Evolutionary conservation across 2,888 invertebrate species (phyloP), one percentile per base, ranked within the genome.

Genomic region (Stenotaenia linearis): DNA sequence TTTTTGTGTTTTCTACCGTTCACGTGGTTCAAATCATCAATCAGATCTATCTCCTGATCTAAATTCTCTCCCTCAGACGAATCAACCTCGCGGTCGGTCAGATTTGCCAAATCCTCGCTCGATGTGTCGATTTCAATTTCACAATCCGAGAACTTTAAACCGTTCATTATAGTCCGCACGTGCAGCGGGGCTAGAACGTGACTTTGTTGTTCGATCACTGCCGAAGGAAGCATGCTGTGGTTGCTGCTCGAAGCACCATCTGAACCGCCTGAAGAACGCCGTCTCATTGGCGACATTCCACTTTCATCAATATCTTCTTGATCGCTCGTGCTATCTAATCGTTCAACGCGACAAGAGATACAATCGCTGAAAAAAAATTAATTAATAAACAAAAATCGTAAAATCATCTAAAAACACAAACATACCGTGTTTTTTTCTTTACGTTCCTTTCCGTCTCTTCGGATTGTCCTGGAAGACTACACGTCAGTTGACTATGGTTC

Each of bases 401-500:
- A n/a, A n/a, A n/a, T n/a, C n/a, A n/a, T n/a, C n/a, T n/a, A 32
- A 32, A 32, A 32, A 18, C 5, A 45, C 18, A 45, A n/a, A 45
- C 12, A n/a, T 45, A 45, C 45, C 45, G 45, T 45, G 12, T 12
- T 45, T 45, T 45, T 45, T 45, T 45, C 12, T 15, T 45, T 4
- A 45, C 45, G 45, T 45, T 18, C 45, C 18, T 45, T 77, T 40
- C 2, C 45, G n/a, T 77, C 18, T 28, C 28, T n/a, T 77, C 50
- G 6, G 50, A 77, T 28, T 56, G 32, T 61, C 61, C 78, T 37
- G 78, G 78, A 56, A 78, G 77, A 78, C 61, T 61, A 56, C 78
- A 78, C 4, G 50, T 23, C n/a, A 78, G 21, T 21, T 78, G 50
- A 25, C 28, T 56, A 74, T 84, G 82, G 81, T 85, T 86, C 74